Conservation (phyloP, 2,113 vertebrate species). For the Lasiurus cinereus region DNA sequence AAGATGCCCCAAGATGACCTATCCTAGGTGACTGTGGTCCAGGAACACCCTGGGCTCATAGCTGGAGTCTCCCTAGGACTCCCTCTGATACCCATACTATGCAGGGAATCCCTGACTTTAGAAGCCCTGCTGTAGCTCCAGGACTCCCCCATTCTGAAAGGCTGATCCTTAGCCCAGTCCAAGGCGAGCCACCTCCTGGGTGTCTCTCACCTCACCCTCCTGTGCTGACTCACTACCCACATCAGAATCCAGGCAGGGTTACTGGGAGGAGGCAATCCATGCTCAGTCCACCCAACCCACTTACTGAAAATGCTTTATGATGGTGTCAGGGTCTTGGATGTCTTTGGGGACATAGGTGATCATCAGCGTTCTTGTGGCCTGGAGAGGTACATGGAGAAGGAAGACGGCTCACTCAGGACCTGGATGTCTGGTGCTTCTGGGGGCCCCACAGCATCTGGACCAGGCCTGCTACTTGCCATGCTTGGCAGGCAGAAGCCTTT, state of each 20-base stretch:
- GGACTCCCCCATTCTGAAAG: background rate
- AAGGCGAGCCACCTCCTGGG: background rate
- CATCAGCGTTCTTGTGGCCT: slow-evolving; percentile 96
- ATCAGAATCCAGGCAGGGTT: background rate
- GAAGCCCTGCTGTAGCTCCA: background rate
- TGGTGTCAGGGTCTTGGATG: slow-evolving; percentile 94
- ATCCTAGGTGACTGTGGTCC: background rate
- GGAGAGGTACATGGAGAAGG: background rate
- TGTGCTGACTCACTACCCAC: background rate
- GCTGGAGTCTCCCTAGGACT: background rate
- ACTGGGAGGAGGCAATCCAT: rapidly evolving
- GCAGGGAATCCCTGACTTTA: background rate
- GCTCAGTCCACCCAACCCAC: slow-evolving; percentile 48
- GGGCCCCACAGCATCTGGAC: background rate
- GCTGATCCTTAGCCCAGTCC: background rate
- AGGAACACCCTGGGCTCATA: background rate
- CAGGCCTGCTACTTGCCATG: background rate
- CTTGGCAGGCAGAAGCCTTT: background rate
- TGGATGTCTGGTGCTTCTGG: background rate
- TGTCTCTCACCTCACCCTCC: background rate
- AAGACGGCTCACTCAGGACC: background rate
- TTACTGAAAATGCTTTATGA: slow-evolving; percentile 98
- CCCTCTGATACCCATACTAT: background rate
- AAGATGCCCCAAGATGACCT: background rate
- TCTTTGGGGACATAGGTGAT: slow-evolving; percentile 95